A percentile compares a stretch with the other conserved stretches of the same genome.
Conservation (phyloP, 2,888 invertebrate genomes). For the Leptogaster cylindrica region DNA sequence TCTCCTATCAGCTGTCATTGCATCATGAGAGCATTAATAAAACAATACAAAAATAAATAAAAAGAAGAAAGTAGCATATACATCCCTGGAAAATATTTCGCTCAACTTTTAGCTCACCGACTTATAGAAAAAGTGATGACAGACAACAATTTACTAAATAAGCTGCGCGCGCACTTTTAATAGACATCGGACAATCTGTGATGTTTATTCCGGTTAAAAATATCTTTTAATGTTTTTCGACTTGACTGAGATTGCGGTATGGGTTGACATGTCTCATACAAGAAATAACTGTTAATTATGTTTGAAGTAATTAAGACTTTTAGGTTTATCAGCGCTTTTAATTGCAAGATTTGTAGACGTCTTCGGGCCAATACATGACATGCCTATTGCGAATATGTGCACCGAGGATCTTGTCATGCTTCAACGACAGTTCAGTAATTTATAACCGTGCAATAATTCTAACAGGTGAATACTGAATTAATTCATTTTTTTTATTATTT, state of each 20-base stretch:
- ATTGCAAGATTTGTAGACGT: slow-evolving; percentile 6
- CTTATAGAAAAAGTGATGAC: slow-evolving; percentile 26
- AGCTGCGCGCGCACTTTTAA: slow-evolving; percentile 25
- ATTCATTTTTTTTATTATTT: too few relatives aligned
- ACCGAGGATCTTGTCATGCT: too few relatives aligned
- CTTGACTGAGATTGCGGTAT: background rate
- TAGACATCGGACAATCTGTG: slow-evolving; percentile 13
- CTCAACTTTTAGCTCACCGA: slow-evolving; percentile 1
- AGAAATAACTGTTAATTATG: slow-evolving; percentile 32
- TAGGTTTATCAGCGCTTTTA: background rate
- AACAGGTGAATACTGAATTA: too few relatives aligned
- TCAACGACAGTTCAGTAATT: too few relatives aligned
- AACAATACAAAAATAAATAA: background rate
- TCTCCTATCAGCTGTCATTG: slow-evolving; percentile 24
- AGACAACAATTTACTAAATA: slow-evolving; percentile 32
- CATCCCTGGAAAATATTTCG: slow-evolving; percentile 3
- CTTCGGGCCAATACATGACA: too few relatives aligned
- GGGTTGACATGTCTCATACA: slow-evolving; percentile 20
- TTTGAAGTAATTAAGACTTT: background rate
- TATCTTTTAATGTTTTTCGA: too few relatives aligned
- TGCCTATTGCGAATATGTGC: too few relatives aligned
- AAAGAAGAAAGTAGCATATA: background rate
- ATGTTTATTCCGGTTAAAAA: slow-evolving; percentile 12
- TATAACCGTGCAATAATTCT: too few relatives aligned
- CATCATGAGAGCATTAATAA: background rate